A percentile compares a stretch with the other conserved stretches of the same genome.
These are phyloP conservation scores for Chamaea fasciata DNA, from an alignment of 2,113 vertebrate genomes.

Conservation along the genomic window DNA sequence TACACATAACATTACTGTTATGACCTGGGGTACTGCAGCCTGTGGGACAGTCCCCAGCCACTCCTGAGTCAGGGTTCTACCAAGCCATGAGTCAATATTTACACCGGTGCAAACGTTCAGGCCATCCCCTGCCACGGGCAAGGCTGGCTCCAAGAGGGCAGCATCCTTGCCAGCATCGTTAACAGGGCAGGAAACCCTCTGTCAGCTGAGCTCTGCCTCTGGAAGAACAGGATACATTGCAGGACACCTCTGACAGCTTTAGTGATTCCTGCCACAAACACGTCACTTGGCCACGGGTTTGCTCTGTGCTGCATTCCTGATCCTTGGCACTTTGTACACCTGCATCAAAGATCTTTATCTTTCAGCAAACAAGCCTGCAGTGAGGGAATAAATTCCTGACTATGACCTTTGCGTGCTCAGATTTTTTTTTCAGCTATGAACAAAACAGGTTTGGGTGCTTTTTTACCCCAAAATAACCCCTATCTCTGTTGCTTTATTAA, in stretches of 20 bases:
- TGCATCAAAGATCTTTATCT: constrained; percentile 37
- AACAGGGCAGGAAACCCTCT: not conserved
- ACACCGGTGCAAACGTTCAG: not conserved
- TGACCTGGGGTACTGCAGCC: rapidly evolving
- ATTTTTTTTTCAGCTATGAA: not conserved
- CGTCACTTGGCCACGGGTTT: not conserved
- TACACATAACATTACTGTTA: not conserved
- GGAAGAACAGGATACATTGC: rapidly evolving
- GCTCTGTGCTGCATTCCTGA: not conserved
- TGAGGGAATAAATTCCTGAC: not conserved
- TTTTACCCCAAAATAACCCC: not conserved
- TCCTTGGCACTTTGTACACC: constrained; percentile 48
- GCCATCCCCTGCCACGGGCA: not conserved
- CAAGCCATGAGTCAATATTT: not conserved
- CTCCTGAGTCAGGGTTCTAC: not conserved
- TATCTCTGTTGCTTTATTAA: not conserved
- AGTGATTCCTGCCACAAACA: not conserved
- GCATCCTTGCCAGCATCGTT: rapidly evolving
- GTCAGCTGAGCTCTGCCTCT: not conserved
- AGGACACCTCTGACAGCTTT: not conserved
- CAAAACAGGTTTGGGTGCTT: not conserved
- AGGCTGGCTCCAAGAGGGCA: not conserved
- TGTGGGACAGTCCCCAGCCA: not conserved
- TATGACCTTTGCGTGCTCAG: not conserved
- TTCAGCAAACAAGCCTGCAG: constrained; percentile 27